Conservation (phyloP, 2,888 invertebrate genomes). For the Eupithecia subumbrata region DNA sequence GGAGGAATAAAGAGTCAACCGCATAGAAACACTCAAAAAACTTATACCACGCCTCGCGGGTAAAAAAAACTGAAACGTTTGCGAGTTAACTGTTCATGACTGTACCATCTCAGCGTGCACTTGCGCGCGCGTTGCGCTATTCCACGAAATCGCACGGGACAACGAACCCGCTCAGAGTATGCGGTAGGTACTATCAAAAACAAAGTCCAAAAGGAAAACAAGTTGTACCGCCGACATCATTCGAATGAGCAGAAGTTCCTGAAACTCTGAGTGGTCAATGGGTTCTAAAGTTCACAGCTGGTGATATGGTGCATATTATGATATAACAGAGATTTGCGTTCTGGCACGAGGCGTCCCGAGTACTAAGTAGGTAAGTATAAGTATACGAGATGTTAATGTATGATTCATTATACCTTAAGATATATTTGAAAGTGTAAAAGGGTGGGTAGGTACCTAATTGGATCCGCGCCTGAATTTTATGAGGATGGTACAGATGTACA, state of each 20-base stretch:
- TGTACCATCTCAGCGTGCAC: slow-evolving; percentile 5
- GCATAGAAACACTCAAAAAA: background rate
- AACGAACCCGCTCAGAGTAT: slow-evolving; percentile 51
- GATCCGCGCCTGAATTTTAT: background rate
- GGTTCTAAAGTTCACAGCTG: background rate
- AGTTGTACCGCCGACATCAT: background rate
- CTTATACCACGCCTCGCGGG: background rate
- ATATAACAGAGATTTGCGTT: background rate
- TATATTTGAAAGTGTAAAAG: background rate
- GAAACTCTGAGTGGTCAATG: slow-evolving; percentile 6
- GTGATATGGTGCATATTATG: background rate
- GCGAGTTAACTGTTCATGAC: background rate
- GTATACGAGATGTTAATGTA: background rate
- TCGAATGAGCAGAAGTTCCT: slow-evolving; percentile 47
- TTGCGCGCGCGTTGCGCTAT: slow-evolving; percentile 45
- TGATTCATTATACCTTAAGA: background rate
- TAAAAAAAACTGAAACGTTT: background rate
- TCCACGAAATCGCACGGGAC: slow-evolving; percentile 52
- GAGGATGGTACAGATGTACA: background rate
- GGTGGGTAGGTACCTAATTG: background rate
- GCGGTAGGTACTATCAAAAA: slow-evolving; percentile 20
- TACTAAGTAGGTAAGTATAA: background rate
- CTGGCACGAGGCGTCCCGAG: background rate
- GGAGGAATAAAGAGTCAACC: background rate
- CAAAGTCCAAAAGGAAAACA: slow-evolving; percentile 62